Conservation (phyloP, 2,888 invertebrate genomes). For the Andrena haemorrhoa region DNA sequence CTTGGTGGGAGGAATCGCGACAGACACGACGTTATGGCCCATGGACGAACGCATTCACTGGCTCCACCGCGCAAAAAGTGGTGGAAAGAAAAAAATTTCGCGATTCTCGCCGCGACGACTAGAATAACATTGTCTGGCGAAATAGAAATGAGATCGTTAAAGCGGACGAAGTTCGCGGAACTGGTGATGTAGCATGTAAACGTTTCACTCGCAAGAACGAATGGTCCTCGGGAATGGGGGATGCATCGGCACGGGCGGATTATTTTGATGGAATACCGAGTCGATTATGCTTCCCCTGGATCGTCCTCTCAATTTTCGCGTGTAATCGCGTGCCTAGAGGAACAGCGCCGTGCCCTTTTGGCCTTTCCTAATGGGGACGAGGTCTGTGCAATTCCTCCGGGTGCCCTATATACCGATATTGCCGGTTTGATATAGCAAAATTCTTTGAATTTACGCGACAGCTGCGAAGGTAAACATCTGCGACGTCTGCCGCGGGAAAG, state of each 20-base stretch:
- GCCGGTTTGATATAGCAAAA: slow-evolving; percentile 37
- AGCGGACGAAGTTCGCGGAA: background rate
- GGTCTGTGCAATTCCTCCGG: slow-evolving; percentile 55
- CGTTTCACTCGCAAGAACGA: no score
- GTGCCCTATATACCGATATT: slow-evolving; percentile 57
- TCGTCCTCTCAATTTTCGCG: slow-evolving; percentile 7
- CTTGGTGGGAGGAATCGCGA: background rate
- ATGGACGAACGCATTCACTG: background rate
- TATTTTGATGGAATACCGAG: background rate
- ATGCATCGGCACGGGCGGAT: background rate
- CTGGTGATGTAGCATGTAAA: no score
- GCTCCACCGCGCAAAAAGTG: background rate
- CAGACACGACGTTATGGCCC: background rate
- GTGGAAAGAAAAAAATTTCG: slow-evolving; percentile 8
- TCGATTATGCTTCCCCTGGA: slow-evolving; percentile 8
- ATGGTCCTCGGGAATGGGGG: no score
- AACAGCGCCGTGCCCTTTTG: slow-evolving; percentile 47
- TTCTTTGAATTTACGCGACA: slow-evolving; percentile 57
- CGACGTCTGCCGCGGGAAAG: slow-evolving; percentile 34
- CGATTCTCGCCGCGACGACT: background rate
- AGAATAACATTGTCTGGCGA: background rate
- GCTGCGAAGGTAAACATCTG: slow-evolving; percentile 57
- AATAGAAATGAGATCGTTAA: background rate
- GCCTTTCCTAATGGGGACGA: slow-evolving; percentile 62
- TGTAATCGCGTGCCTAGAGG: background rate